These are phyloP conservation scores for Psophia crepitans DNA, from an alignment of 2,113 vertebrate genomes.

Conservation along the genomic window DNA sequence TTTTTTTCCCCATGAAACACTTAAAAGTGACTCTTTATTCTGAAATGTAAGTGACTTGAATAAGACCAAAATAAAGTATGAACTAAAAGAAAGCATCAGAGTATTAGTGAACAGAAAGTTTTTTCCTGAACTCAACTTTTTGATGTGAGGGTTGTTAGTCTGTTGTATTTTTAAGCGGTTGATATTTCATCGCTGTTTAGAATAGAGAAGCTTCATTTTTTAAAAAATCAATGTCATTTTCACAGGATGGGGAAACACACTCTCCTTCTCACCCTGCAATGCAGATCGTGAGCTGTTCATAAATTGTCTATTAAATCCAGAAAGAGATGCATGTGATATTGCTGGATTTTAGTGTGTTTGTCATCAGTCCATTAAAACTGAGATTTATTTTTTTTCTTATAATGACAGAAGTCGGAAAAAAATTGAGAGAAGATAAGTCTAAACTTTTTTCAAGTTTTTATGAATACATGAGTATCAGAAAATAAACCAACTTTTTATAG, in stretches of 20 bases:
- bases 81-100: background rate
- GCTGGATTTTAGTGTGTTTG: background rate
- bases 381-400: background rate
- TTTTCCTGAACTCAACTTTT: background rate
- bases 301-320: background rate
- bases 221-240: background rate
- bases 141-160: background rate
- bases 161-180: background rate
- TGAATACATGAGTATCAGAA: background rate
- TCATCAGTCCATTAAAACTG: background rate
- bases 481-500: background rate
- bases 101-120: background rate
- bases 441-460: background rate
- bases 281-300: background rate
- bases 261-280: background rate
- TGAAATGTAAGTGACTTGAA: background rate
- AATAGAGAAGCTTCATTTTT: background rate
- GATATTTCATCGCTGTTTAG: background rate
- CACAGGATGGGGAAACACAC: background rate
- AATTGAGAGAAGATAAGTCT: background rate
- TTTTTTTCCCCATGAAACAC: background rate
- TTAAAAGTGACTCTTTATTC: background rate
- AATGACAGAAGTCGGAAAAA: background rate
- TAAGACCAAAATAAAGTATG: background rate
- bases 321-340: background rate